Conservation (phyloP, 2,888 invertebrate species). For the Ectemnius lituratus region DNA sequence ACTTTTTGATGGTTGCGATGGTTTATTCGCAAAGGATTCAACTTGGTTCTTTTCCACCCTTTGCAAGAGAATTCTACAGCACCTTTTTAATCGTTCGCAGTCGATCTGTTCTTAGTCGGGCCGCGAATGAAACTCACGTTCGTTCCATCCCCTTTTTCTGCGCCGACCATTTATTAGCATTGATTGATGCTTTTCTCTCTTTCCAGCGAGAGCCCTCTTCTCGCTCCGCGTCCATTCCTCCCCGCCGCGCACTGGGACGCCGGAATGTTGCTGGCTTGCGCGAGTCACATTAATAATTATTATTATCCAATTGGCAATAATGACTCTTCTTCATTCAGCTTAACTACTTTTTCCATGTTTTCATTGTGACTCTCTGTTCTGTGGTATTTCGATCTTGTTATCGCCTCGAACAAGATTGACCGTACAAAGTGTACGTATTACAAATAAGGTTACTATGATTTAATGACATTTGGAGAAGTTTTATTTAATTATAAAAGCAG, state of each 20-base stretch:
- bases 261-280: background rate
- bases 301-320: background rate
- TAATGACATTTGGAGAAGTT: too few relatives aligned
- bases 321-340: background rate
- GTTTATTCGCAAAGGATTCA: too few relatives aligned
- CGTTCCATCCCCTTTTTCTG: slow-evolving; percentile 5
- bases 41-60: too few relatives aligned
- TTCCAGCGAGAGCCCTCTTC: background rate
- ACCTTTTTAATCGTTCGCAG: slow-evolving; percentile 5
- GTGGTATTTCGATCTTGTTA: slow-evolving; percentile 1
- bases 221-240: background rate
- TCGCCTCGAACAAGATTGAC: background rate
- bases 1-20: too few relatives aligned
- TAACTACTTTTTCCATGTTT: background rate
- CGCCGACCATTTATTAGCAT: slow-evolving; percentile 19
- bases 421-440: too few relatives aligned
- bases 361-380: background rate
- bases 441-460: too few relatives aligned
- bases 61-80: background rate
- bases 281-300: slow-evolving; percentile 5
- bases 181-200: slow-evolving; percentile 20
- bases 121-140: slow-evolving; percentile 13
- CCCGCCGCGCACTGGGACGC: background rate
- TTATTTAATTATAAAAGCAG: too few relatives aligned
- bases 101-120: background rate